Evolutionary conservation across 1,140 invertebrate species (phyloP).

Genomic region (Pteromalus puparum): DNA sequence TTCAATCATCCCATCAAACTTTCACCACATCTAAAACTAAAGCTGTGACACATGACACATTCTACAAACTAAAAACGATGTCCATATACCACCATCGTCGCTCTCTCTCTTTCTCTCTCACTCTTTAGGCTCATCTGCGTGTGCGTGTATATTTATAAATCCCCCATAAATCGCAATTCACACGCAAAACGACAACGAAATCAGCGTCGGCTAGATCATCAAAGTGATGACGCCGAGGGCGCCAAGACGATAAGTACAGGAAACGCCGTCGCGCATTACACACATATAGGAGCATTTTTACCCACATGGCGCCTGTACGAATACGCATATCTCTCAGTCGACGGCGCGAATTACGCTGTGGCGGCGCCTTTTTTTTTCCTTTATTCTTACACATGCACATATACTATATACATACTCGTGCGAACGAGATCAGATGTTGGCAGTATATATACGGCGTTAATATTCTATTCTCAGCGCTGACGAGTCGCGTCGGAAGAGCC

Average conservation of each 20-base stretch:
- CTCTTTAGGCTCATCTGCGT: too few relatives aligned
- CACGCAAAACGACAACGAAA: not conserved
- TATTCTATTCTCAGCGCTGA: constrained; percentile 69
- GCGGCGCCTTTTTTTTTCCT: not conserved
- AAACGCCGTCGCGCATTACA: not conserved
- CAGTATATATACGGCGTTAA: not conserved
- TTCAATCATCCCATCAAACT: too few relatives aligned
- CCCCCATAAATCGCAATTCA: not conserved
- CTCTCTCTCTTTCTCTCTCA: too few relatives aligned
- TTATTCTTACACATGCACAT: not conserved
- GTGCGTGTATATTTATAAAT: not conserved
- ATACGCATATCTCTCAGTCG: not conserved
- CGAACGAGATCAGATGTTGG: not conserved
- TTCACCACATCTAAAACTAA: too few relatives aligned
- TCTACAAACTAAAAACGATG: too few relatives aligned
- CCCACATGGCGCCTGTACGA: not conserved
- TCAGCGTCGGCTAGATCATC: not conserved
- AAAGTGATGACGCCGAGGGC: not conserved
- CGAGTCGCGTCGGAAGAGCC: constrained; percentile 50
- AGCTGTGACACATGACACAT: too few relatives aligned
- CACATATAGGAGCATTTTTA: not conserved
- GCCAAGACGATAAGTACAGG: not conserved
- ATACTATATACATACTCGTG: constrained; percentile 5
- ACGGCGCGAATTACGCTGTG: not conserved
- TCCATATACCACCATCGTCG: too few relatives aligned